A percentile compares a stretch with the other conserved stretches of the same genome.
phyloP scores from a whole-genome alignment of 2,113 vertebrate species.

The Arvicanthis niloticus region DNA sequence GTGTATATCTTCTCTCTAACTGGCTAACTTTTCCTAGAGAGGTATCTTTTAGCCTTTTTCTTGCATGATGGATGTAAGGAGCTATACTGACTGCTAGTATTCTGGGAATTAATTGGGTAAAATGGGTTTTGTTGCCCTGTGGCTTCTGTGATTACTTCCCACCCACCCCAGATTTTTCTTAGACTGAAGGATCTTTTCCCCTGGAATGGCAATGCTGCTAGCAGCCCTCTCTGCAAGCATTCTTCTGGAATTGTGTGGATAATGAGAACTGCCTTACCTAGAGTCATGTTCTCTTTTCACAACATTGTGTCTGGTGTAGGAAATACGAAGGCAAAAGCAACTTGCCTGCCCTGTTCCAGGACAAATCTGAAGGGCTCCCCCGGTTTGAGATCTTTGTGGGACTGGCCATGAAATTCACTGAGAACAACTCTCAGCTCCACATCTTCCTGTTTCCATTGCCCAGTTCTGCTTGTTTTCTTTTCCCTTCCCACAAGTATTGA shows the following conservation, averaged over 20 bases:
- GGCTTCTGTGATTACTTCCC: background rate
- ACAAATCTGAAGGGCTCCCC: background rate
- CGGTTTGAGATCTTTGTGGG: background rate
- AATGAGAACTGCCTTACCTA: background rate
- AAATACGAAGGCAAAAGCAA: background rate
- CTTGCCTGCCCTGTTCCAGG: background rate
- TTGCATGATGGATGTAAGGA: background rate
- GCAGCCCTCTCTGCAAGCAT: background rate
- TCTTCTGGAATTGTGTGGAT: background rate
- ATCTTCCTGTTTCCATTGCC: background rate
- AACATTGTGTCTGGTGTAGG: background rate
- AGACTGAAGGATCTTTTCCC: background rate
- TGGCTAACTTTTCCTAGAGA: constrained; percentile 11
- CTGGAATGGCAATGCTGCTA: background rate
- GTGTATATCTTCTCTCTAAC: constrained; percentile 41
- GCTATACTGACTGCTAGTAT: background rate
- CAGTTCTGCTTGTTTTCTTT: background rate
- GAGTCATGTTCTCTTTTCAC: background rate
- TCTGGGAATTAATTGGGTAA: background rate
- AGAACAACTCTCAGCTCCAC: background rate
- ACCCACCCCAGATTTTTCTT: background rate
- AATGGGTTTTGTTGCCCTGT: background rate
- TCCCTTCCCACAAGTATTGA: background rate
- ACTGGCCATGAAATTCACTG: constrained; percentile 21
- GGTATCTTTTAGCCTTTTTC: background rate